A percentile compares a stretch with the other conserved stretches of the same genome.
phyloP scores from a whole-genome alignment of 2,888 invertebrate genomes.

The Tenthredo amoena region DNA sequence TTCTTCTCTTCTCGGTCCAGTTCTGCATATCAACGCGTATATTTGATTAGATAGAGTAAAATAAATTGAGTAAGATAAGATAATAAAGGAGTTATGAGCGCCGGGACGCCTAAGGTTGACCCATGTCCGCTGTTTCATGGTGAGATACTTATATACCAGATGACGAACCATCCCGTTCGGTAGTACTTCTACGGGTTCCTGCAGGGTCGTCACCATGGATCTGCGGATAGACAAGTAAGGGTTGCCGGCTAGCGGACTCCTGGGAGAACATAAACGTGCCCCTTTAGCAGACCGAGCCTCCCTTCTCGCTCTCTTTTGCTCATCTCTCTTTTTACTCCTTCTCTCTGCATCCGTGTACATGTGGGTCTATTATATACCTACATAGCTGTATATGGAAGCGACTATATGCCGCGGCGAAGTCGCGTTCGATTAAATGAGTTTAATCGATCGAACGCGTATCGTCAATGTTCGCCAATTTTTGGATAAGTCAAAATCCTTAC shows the following conservation, averaged over 20 bases:
- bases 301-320: slow-evolving; percentile 57
- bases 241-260: slow-evolving; percentile 63
- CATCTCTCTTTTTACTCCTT: slow-evolving; percentile 51
- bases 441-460: not conserved
- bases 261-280: slow-evolving; percentile 65
- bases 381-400: not conserved
- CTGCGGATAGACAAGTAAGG: slow-evolving; percentile 53
- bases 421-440: not conserved
- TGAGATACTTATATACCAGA: slow-evolving; percentile 3
- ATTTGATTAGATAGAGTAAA: slow-evolving; percentile 6
- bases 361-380: not conserved
- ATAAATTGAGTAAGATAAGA: slow-evolving; percentile 32
- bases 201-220: slow-evolving; percentile 36
- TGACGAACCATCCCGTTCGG: slow-evolving; percentile 42
- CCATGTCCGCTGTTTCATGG: slow-evolving; percentile 37
- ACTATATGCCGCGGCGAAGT: not conserved
- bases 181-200: slow-evolving; percentile 10
- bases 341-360: not conserved
- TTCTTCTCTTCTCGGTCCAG: not conserved
- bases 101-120: slow-evolving; percentile 43
- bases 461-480: slow-evolving; percentile 7
- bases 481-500: not conserved
- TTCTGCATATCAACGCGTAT: not conserved
- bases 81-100: slow-evolving; percentile 41
- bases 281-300: slow-evolving; percentile 62